Evolutionary conservation across 2,797 vertebrate genomes (phyloP).

Genomic region (Mareca strepera): DNA sequence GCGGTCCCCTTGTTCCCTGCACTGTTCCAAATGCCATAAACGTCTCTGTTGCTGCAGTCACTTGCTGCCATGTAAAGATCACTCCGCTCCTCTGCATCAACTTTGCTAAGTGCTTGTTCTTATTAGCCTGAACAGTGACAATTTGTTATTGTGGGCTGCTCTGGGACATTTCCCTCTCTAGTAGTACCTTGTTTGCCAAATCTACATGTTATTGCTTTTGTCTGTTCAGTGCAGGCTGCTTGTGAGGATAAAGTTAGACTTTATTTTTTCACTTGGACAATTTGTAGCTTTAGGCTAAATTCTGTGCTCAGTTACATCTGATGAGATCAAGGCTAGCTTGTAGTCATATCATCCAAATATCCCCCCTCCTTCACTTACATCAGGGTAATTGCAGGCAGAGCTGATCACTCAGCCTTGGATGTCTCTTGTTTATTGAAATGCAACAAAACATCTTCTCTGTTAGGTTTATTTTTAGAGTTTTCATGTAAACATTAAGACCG

Average conservation of each 20-base stretch:
- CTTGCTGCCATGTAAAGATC: conserved; percentile 56
- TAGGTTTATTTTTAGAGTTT: background rate
- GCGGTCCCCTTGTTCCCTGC: conserved; percentile 44
- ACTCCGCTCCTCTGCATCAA: conserved; percentile 6
- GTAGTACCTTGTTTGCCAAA: conserved; percentile 27
- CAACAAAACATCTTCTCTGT: background rate
- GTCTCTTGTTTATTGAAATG: background rate
- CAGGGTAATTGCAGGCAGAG: background rate
- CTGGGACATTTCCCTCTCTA: conserved; percentile 23
- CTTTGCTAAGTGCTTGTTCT: conserved; percentile 66
- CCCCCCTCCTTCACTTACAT: background rate
- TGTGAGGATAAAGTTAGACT: background rate
- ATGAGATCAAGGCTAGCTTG: conserved; percentile 38
- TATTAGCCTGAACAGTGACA: conserved; percentile 62
- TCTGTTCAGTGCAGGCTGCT: conserved; percentile 9
- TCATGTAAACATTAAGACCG: background rate
- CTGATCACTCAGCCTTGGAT: background rate
- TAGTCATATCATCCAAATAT: background rate
- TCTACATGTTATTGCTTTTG: conserved; percentile 8
- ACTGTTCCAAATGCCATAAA: conserved; percentile 39
- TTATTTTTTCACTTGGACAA: background rate
- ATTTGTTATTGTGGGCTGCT: conserved; percentile 15
- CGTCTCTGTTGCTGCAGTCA: conserved; percentile 42
- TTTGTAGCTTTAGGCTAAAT: conserved; percentile 44
- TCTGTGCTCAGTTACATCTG: conserved; percentile 21